phyloP scores from a whole-genome alignment of 1,140 invertebrate genomes.

The Euborellia annulipes region DNA sequence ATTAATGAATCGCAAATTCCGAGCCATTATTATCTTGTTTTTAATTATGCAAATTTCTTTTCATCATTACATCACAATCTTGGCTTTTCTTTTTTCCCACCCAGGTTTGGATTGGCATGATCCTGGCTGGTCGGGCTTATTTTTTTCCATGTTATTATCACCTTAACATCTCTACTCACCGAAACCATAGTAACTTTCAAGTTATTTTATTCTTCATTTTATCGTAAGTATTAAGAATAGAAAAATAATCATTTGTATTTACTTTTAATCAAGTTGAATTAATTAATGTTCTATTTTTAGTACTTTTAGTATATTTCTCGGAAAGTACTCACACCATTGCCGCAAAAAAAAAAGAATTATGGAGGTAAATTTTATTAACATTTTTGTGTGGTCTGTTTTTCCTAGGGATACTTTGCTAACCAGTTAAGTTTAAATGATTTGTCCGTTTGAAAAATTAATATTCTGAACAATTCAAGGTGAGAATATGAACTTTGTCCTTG shows the following conservation, averaged over 20 bases:
- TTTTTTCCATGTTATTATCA: slow-evolving; percentile 56
- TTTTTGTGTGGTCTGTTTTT: background rate
- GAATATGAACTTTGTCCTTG: slow-evolving; percentile 8
- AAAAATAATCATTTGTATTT: slow-evolving; percentile 3
- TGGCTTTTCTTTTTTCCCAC: slow-evolving; percentile 21
- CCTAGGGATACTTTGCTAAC: background rate
- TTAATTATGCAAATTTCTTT: background rate
- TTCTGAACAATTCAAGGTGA: too few species aligned
- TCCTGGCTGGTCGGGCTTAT: slow-evolving; percentile 62
- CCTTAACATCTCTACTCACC: slow-evolving; percentile 59
- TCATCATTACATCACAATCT: slow-evolving; percentile 1
- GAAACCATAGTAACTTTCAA: slow-evolving; percentile 76
- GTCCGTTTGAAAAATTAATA: background rate
- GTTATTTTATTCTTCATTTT: slow-evolving; percentile 62
- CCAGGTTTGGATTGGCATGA: slow-evolving; percentile 80
- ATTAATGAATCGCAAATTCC: too few species aligned
- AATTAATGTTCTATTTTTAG: slow-evolving; percentile 32
- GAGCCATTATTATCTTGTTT: background rate
- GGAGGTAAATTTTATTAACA: slow-evolving; percentile 36
- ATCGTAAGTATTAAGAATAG: slow-evolving; percentile 41
- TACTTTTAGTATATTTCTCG: slow-evolving; percentile 71
- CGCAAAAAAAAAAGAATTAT: slow-evolving; percentile 63
- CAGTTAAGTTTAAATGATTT: background rate
- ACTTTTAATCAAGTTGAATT: slow-evolving; percentile 3
- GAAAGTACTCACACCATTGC: slow-evolving; percentile 77